Conservation (phyloP, 2,797 vertebrate species). For the Chrosomus eos region DNA sequence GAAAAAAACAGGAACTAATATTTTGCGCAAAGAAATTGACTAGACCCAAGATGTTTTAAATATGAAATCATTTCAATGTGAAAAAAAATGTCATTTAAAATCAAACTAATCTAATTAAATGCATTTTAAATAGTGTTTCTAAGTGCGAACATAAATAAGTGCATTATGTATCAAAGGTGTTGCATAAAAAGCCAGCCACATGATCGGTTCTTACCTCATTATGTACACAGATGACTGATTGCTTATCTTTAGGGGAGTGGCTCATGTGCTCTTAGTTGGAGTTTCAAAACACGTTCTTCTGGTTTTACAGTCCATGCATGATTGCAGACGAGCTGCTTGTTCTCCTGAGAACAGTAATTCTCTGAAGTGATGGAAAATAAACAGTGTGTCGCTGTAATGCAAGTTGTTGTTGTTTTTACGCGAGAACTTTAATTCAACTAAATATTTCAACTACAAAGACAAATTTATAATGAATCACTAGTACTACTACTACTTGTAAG, state of each 20-base stretch:
- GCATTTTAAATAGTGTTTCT: not conserved
- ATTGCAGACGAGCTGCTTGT: not conserved
- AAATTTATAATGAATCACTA: not conserved
- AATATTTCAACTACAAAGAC: not conserved
- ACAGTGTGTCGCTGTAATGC: not conserved
- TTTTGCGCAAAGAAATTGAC: not conserved
- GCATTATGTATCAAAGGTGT: not conserved
- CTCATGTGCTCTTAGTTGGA: slow-evolving; percentile 8
- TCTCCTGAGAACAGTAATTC: slow-evolving; percentile 8
- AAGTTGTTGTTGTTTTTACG: not conserved
- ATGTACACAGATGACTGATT: slow-evolving; percentile 48
- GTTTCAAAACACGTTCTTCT: slow-evolving; percentile 52
- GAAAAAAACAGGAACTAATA: not conserved
- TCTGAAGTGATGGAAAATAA: not conserved
- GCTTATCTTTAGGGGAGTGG: slow-evolving; percentile 46
- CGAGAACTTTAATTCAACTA: not conserved
- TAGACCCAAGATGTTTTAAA: not conserved
- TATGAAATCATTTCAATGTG: not conserved
- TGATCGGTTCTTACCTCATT: slow-evolving; percentile 32
- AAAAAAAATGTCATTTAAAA: not conserved
- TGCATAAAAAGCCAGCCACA: not conserved
- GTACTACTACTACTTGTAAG: not conserved
- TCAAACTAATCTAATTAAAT: not conserved
- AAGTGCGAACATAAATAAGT: not conserved
- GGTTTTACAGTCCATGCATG: slow-evolving; percentile 30